Evolutionary conservation across 2,797 vertebrate genomes (phyloP).

Genomic region (Peromyscus attwateri): DNA sequence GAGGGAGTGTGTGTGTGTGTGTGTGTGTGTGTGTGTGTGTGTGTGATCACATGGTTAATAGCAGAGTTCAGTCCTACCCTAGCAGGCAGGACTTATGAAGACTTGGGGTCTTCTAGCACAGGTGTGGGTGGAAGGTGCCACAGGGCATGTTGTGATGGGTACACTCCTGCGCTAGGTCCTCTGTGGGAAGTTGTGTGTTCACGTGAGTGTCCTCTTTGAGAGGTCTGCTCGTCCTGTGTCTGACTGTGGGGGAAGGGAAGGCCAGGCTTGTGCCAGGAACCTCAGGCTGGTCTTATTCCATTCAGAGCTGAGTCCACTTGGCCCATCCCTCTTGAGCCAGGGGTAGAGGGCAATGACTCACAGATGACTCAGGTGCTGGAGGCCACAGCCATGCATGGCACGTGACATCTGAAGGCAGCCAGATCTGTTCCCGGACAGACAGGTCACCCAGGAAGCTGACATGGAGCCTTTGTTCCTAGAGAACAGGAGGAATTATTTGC

Average conservation of each 20-base stretch:
- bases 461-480: conserved; percentile 35
- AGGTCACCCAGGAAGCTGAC: conserved; percentile 60
- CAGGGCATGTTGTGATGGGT: no score
- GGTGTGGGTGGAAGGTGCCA: background rate
- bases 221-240: background rate
- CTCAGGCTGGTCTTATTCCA: conserved; percentile 40
- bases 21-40: background rate
- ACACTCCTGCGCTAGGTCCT: background rate
- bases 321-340: conserved; percentile 62
- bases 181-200: background rate
- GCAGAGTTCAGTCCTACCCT: background rate
- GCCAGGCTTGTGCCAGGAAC: background rate
- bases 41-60: background rate
- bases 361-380: conserved; percentile 81
- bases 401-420: conserved; percentile 58
- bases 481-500: background rate
- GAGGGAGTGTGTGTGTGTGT: background rate
- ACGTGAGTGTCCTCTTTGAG: background rate
- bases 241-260: background rate
- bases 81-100: background rate
- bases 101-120: background rate
- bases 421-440: conserved; percentile 49
- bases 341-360: conserved; percentile 82
- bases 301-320: conserved; percentile 40
- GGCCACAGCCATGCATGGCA: conserved; percentile 70